Evolutionary conservation across 1,140 invertebrate genomes (phyloP).

Genomic region (Amphibalanus amphitrite): DNA sequence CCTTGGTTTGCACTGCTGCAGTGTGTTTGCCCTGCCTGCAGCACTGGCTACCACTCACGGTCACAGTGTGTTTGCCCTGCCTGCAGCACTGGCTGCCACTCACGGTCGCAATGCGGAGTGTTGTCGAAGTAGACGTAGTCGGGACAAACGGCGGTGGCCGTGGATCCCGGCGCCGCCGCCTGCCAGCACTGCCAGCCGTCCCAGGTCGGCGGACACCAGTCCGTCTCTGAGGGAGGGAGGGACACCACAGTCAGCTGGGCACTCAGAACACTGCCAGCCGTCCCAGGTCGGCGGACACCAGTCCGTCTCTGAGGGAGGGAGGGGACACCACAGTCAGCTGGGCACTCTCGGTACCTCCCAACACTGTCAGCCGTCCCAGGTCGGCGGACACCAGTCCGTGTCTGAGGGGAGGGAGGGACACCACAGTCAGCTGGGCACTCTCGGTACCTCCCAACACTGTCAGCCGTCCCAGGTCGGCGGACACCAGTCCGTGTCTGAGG

Average conservation of each 20-base stretch:
- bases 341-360: too few species aligned
- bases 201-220: constrained; percentile 28
- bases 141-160: constrained; percentile 22
- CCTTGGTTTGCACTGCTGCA: too few species aligned
- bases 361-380: constrained; percentile 34
- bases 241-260: not conserved
- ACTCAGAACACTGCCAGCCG: constrained; percentile 30
- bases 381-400: constrained; percentile 23
- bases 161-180: constrained; percentile 17
- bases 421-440: not conserved
- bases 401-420: too few species aligned
- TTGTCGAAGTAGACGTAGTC: constrained; percentile 25
- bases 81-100: constrained; percentile 12
- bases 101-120: constrained; percentile 24
- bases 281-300: constrained; percentile 30
- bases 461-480: constrained; percentile 32
- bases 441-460: constrained; percentile 29
- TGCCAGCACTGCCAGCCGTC: constrained; percentile 32
- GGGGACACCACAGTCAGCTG: not conserved
- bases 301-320: too few species aligned
- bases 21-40: too few species aligned
- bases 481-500: constrained; percentile 18
- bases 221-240: too few species aligned
- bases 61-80: too few species aligned
- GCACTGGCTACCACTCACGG: constrained; percentile 14